Evolutionary conservation across 2,888 invertebrate genomes (phyloP), one percentile per base, ranked within the genome.

Genomic region (Dione vanillae): DNA sequence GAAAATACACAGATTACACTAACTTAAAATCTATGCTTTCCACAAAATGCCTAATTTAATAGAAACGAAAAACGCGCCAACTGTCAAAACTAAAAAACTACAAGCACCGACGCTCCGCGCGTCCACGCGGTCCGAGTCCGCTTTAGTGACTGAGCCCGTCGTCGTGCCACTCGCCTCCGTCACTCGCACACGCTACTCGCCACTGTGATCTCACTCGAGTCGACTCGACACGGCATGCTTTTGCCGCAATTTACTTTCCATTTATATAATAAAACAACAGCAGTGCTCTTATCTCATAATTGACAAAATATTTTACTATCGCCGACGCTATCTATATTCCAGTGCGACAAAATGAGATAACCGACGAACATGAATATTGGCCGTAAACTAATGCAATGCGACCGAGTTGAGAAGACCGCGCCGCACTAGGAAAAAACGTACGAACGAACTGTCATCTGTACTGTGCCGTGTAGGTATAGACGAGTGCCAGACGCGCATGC

Each of bases 1-100:
- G 90, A 91, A 92, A 90, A 90, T 85, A 90, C 92, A 92, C 90
- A 90, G 91, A 91, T 91, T 92, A 89, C 92, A 91, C 92, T 86
- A 89, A 86, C 88, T 85, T 90, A 91, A 86, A 91, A 91, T 91
- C 91, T 91, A 93, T 92, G 91, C 86, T 89, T 92, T 91, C 83
- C 89, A 90, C 85, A 86, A 88, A 85, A 83, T 86, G 85, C 82
- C 82, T 84, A 85, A 83, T 83, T 85, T 79, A 87, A 89, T 85
- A 77, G 83, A 88, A 92, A 90, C 87, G 86, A 90, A 92, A 91
- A 92, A 87, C 91, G 91, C 92, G 92, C 91, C 92, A 92, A 93
- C 90, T 92, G 92, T 92, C 92, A 93, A 92, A n/a, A 90, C 90
- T 91, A 92, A 92, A 91, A 91, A 91, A 91, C 92, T 92, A 93